Evolutionary conservation across 2,888 invertebrate genomes (phyloP).

Genomic region (Caenorhabditis virilis): DNA sequence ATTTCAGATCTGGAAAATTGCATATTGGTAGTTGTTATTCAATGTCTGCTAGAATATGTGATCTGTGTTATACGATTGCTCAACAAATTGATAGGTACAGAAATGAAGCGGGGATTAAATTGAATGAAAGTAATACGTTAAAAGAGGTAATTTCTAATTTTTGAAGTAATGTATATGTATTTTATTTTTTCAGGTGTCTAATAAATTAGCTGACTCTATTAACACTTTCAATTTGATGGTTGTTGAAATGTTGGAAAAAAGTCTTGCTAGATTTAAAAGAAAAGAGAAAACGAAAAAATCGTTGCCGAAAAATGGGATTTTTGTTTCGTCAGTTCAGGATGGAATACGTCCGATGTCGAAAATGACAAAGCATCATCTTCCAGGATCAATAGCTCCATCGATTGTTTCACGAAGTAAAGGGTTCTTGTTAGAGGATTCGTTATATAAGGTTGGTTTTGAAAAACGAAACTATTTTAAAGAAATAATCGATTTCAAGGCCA

Average conservation of each 20-base stretch:
- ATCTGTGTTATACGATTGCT: slow-evolving; percentile 8
- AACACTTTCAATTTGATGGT: slow-evolving; percentile 23
- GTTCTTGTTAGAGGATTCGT: background rate
- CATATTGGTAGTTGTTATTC: background rate
- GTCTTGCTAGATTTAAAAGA: too few relatives aligned
- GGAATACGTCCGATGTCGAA: background rate
- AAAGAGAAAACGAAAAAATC: slow-evolving; percentile 2
- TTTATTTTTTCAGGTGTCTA: slow-evolving; percentile 1
- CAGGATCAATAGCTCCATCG: background rate
- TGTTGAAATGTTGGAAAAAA: slow-evolving; percentile 7
- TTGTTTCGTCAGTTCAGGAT: slow-evolving; percentile 16
- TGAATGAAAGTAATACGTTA: too few relatives aligned
- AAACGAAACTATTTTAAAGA: background rate
- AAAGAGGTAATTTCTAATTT: background rate
- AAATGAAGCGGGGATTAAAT: slow-evolving; percentile 14
- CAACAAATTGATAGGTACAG: slow-evolving; percentile 8
- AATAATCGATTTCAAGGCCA: background rate
- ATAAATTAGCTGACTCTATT: background rate
- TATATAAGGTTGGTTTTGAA: background rate
- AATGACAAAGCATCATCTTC: background rate
- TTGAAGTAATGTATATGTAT: slow-evolving; percentile 1
- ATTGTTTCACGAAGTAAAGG: background rate
- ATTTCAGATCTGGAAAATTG: background rate
- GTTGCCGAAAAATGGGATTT: background rate
- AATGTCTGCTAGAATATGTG: background rate